Evolutionary conservation across 2,888 invertebrate species (phyloP), one percentile per base, ranked within the genome.

Genomic region (Caradrina kadenii): DNA sequence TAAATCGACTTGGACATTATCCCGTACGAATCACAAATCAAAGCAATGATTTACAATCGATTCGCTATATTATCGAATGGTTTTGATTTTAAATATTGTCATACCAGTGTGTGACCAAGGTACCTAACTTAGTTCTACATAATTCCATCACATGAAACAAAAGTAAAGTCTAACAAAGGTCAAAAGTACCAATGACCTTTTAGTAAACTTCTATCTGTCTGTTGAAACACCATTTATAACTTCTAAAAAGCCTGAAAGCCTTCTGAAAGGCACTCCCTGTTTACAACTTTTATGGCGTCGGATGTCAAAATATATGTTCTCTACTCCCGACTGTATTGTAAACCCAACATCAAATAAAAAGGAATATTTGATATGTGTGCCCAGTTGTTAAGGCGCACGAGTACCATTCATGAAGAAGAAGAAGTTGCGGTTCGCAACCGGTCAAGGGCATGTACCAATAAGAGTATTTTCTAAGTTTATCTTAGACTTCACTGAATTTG

Each of bases 241-340:
- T 54, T 22, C 71, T 70, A 67, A 80, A 83, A 74, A 61, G 72
- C 42, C 63, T 65, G 50, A 72, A 77, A 77, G 67, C 64, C 61
- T 73, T 26, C 53, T 62, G 31, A 82, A 74, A 83, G 61, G 63
- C 71, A 62, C 68, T 80, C 65, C 60, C 53, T 55, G 26, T 66
- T 64, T 58, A 62, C 56, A 64, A 78, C 62, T 63, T 78, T 80
- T 66, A 71, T 45, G 21, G 45, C 52, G 8, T 31, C 48, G 10
- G 49, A 77, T 75, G 73, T 69, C 60, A 73, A 72, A 80, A 69
- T 55, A 21, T 52, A 50, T 64, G 13, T 52, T n/a, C 39, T 50
- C 21, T 21, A 39, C 69, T 45, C 69, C 52, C 60, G 11, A 26
- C 13, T 13, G 49, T 35, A 35, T 35, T 35, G 31, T 53, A 21